Conservation (phyloP, 2,888 invertebrate species). For the Philereme transversata region DNA sequence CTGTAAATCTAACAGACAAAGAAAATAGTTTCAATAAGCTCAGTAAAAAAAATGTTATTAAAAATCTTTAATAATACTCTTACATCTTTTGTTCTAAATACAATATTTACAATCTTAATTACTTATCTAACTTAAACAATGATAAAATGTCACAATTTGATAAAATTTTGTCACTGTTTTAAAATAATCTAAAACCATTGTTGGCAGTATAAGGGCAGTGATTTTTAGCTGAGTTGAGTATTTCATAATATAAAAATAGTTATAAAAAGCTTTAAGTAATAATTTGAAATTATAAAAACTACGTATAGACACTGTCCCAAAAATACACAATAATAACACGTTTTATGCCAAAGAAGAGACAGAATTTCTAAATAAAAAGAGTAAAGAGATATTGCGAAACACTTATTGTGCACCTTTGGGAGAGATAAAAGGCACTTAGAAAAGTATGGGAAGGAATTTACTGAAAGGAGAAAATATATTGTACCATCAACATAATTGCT, state of each 20-base stretch:
- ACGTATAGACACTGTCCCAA: constrained; percentile 61
- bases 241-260: constrained; percentile 42
- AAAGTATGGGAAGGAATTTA: constrained; percentile 34
- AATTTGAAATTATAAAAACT: constrained; percentile 44
- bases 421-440: constrained; percentile 51
- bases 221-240: constrained; percentile 68
- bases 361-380: background rate
- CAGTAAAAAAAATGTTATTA: constrained; percentile 29
- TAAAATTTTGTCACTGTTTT: constrained; percentile 45
- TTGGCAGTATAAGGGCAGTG: constrained; percentile 61
- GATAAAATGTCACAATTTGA: constrained; percentile 59
- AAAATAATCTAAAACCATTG: constrained; percentile 36
- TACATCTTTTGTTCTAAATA: constrained; percentile 79
- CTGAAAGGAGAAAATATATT: constrained; percentile 6
- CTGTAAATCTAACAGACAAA: too few relatives aligned
- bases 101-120: constrained; percentile 81
- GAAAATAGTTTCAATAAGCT: too few relatives aligned
- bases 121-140: constrained; percentile 53
- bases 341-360: background rate
- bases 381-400: constrained; percentile 8
- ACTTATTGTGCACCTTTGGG: constrained; percentile 68
- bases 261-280: constrained; percentile 48
- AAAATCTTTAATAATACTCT: constrained; percentile 79
- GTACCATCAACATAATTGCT: background rate
- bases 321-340: constrained; percentile 57